These are phyloP conservation scores for Dynastes hyllus DNA, from an alignment of 2,888 invertebrate genomes.

Conservation along the genomic window DNA sequence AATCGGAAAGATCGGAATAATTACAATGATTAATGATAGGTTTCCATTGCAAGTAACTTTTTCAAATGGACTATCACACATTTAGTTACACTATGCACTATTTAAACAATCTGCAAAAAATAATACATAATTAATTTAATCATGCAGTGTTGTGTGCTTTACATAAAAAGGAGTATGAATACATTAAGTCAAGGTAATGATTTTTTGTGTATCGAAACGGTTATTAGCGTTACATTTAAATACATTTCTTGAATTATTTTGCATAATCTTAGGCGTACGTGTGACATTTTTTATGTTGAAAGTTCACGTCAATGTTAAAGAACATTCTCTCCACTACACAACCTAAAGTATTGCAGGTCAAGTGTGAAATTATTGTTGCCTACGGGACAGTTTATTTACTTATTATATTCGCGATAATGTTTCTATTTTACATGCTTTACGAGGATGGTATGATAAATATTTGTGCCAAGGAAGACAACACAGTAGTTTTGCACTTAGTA, in stretches of 20 bases:
- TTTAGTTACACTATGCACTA: not conserved
- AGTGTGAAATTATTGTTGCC: constrained; percentile 6
- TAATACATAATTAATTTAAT: constrained; percentile 15
- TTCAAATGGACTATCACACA: not conserved
- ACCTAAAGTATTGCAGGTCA: constrained; percentile 26
- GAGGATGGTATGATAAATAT: too few relatives aligned
- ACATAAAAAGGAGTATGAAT: constrained; percentile 31
- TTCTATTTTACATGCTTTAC: too few relatives aligned
- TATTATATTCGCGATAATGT: too few relatives aligned
- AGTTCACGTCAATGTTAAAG: constrained; percentile 28
- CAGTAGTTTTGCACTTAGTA: too few relatives aligned
- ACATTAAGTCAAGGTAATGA: constrained; percentile 39
- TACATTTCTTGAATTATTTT: constrained; percentile 42
- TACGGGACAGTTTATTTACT: not conserved
- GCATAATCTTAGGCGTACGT: constrained; percentile 26
- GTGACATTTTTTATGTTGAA: constrained; percentile 22
- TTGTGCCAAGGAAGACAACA: too few relatives aligned
- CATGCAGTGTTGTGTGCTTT: not conserved
- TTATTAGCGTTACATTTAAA: constrained; percentile 31
- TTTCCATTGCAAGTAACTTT: too few relatives aligned
- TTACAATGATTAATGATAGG: too few relatives aligned
- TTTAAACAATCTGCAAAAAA: not conserved
- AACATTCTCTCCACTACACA: constrained; percentile 2
- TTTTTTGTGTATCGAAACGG: constrained; percentile 28
- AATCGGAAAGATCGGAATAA: too few relatives aligned